Evolutionary conservation across 2,888 invertebrate species (phyloP), one percentile per base, ranked within the genome.

Genomic region (Nephrocerus scutellatus): DNA sequence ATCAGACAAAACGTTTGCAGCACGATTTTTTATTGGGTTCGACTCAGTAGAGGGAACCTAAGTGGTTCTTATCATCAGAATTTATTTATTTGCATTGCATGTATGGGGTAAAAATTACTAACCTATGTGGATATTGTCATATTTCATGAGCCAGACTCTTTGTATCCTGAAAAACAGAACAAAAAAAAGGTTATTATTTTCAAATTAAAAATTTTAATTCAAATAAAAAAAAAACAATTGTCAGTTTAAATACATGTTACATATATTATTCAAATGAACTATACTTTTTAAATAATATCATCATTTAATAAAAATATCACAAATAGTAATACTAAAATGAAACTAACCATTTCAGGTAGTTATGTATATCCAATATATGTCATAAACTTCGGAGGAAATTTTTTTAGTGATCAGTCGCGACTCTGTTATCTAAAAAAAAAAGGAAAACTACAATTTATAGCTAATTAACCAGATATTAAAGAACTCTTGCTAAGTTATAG

Each of bases 191-290:
- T 13, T 31, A 13, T 10, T 31, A 31, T 20, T 20, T 6, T 9
- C 12, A 6, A 5, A 31, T 20, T 21, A 31, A 13, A 26, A 26
- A 12, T 8, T 26, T 26, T 26, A 12, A 8, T 26, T 26, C 6
- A 8, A 14, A 12, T 26, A 6, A 26, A 8, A 26, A 26, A 6
- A 5, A 15, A 24, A 14, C 14, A 23, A 15, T 23, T 13, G 50
- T 55, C 56, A 56, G 55, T 36, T 51, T 48, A 51, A 19, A 52
- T 47, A 22, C 36, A 55, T 40, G 56, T 57, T 56, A 55, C 55
- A 55, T 50, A 44, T 53, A 30, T 49, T 34, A n/a, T 55, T 55
- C 55, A 56, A 55, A 55, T 56, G 55, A 55, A 55, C 55, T 55
- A 55, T 55, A 55, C 56, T 47, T 8, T 12, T 25, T 43, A 48